Conservation (phyloP, 2,888 invertebrate genomes). For the Limnephilus marmoratus region DNA sequence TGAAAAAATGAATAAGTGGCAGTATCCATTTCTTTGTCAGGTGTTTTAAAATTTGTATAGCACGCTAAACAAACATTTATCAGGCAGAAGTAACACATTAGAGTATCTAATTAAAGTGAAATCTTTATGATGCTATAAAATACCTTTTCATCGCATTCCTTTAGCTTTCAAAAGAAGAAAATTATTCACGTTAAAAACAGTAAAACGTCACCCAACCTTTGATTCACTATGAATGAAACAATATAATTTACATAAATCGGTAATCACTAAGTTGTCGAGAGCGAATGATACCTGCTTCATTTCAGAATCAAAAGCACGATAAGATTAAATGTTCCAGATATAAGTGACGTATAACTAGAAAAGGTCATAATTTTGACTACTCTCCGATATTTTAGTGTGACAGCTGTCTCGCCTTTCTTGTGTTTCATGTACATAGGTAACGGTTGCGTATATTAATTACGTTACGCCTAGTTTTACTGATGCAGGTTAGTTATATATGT, state of each 20-base stretch:
- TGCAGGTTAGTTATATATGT: not conserved
- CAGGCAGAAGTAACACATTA: not conserved
- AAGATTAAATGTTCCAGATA: not conserved
- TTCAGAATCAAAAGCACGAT: not conserved
- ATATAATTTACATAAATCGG: not conserved
- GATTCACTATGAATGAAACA: not conserved
- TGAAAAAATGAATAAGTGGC: not conserved
- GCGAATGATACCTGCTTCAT: not conserved
- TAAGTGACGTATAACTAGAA: not conserved
- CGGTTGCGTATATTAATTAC: not conserved
- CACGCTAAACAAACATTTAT: not conserved
- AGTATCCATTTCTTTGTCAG: not conserved
- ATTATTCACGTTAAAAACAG: not conserved
- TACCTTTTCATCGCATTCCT: not conserved
- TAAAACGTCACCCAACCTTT: not conserved
- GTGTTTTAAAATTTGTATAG: not conserved
- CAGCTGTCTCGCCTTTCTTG: not conserved
- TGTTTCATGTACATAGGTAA: not conserved
- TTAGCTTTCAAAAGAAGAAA: not conserved
- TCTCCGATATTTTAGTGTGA: not conserved
- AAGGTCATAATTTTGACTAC: not conserved
- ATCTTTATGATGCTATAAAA: not conserved
- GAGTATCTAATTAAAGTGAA: not conserved
- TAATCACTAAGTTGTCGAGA: not conserved
- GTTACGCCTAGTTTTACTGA: not conserved